Percentiles rank a stretch among this genome's conserved stretches.
Evolutionary conservation across 1,140 invertebrate genomes (phyloP).

Genomic region (Lepidostoma basale): DNA sequence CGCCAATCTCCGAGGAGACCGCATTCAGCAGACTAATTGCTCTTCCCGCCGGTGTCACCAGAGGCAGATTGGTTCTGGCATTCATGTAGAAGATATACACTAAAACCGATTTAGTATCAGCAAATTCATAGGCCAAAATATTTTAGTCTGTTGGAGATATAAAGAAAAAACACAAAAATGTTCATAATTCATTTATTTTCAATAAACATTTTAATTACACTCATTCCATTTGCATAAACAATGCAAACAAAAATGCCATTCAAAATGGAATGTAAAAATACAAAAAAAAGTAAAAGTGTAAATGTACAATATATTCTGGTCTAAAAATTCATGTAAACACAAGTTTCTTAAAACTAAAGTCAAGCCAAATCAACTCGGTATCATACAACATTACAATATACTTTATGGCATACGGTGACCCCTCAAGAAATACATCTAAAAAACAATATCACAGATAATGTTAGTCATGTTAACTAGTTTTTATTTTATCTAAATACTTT

Average conservation of each 20-base stretch:
- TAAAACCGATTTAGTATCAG: no score
- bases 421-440: constrained; percentile 23
- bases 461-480: constrained; percentile 39
- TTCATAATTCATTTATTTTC: constrained; percentile 23
- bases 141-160: no score
- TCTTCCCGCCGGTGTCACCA: no score
- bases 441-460: constrained; percentile 44
- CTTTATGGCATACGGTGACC: constrained; percentile 10
- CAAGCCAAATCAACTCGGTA: constrained; percentile 1
- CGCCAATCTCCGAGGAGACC: no score
- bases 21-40: no score
- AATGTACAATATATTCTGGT: background rate
- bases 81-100: no score
- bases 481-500: background rate
- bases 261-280: constrained; percentile 26
- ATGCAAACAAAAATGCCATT: constrained; percentile 1
- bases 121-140: no score
- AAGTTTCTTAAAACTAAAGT: background rate
- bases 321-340: background rate
- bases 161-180: background rate
- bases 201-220: constrained; percentile 8
- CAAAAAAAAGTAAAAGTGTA: background rate
- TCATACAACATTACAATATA: constrained; percentile 15
- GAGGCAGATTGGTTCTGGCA: no score
- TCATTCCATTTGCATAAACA: constrained; percentile 22